Conservation (phyloP, 2,113 vertebrate species). For the Barnardius zonarius region DNA sequence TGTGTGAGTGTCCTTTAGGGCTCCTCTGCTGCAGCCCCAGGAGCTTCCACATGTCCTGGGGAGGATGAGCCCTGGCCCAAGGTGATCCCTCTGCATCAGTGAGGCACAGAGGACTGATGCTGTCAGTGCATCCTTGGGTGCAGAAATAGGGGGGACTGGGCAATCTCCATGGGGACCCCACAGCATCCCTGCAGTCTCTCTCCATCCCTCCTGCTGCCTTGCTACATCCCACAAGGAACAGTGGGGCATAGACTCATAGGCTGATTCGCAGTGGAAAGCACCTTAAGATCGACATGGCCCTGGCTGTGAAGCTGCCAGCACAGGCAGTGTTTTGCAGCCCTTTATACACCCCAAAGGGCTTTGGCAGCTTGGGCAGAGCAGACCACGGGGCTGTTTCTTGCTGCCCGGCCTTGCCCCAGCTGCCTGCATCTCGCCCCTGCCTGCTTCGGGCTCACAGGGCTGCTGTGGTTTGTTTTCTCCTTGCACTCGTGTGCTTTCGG, state of each 20-base stretch:
- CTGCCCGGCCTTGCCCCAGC: neutral
- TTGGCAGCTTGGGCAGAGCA: neutral
- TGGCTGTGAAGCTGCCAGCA: fast-evolving
- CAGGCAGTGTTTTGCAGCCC: fast-evolving
- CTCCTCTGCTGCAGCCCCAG: neutral
- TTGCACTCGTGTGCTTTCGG: neutral
- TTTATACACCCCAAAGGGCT: neutral
- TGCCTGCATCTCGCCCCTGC: neutral
- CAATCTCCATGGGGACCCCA: neutral
- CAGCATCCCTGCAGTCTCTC: too few relatives aligned
- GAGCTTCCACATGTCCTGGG: fast-evolving
- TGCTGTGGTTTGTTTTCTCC: neutral
- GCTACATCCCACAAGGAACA: neutral
- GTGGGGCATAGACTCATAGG: neutral
- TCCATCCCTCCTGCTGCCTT: neutral
- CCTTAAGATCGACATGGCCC: fast-evolving
- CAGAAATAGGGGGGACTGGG: neutral
- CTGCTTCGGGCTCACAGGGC: neutral
- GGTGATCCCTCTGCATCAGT: fast-evolving
- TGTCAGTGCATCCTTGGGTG: neutral
- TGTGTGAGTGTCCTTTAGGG: neutral
- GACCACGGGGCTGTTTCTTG: fast-evolving
- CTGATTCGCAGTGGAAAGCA: neutral
- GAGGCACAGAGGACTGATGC: fast-evolving
- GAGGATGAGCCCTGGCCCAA: neutral